Base-by-base conservation (phyloP, 2,797 vertebrate genomes). In the Chrosomus eos region DNA sequence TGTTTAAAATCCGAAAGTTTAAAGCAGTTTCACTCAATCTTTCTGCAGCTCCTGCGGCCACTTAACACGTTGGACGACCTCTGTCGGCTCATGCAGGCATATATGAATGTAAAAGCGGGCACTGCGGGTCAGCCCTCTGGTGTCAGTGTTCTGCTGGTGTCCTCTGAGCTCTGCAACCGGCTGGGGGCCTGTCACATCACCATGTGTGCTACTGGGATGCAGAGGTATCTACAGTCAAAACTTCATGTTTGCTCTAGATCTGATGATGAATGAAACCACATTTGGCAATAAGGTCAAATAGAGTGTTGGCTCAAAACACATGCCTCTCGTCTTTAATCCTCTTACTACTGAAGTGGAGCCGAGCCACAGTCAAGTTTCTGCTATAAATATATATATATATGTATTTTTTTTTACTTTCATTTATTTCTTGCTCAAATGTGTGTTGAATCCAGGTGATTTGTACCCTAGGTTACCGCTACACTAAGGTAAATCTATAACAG, bases 1-100 rank as follows among this genome's bases (percentile, higher is more conserved):
- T 7, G 60, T 58, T 60, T 60, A 40, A 40, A 43, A 77, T 38
- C 23, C 3, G 3, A 77, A 38, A 0, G 14, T 77, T 36, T 21
- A 36, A 67, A 38, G 11, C 21, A 0, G 70, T 53, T 23, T 33
- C 2, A 9, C 6, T 66, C 83, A 45, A 55, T 74, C 21, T 73
- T 28, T 88, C 55, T 79, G 9, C 88, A 99, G 98, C 95, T 99
- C 40, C 97, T 99, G 84, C 96, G 98, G 53, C 98, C 98, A 43
- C 97, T 99, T 86, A 99, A 98, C 86, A 98, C 98, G 4, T 94
- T 99, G 95, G 98, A 99, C 0, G 98, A 99, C 91, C 97, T 99
- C 10, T 98, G 97, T 87, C 96, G 97, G 40, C 95, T 99, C 80
- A 96, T 99, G 97, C 98, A 99, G 93, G 96, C 96, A 11, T 96